Evolutionary conservation across 2,113 vertebrate genomes (phyloP).

Genomic region (Colossoma macropomum): DNA sequence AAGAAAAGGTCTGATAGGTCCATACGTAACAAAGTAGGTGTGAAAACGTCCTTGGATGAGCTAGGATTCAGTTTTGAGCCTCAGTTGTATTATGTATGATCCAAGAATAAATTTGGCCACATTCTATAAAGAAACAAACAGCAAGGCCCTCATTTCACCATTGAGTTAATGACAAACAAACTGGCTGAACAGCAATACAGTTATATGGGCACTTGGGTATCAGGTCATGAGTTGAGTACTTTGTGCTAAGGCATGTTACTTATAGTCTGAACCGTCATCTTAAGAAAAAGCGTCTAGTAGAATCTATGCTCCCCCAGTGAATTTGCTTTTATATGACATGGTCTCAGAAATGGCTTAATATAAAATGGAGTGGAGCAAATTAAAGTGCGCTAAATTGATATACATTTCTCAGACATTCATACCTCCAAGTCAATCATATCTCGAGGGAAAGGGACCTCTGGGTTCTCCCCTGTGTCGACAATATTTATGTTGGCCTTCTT

Average conservation of each 20-base stretch:
- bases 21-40: too few species aligned
- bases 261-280: neutral
- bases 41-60: too few species aligned
- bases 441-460: slow-evolving; percentile 94
- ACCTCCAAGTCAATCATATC: slow-evolving; percentile 99
- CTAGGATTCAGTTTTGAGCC: too few species aligned
- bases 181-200: neutral
- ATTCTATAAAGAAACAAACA: too few species aligned
- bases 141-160: neutral
- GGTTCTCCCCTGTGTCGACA: slow-evolving; percentile 95
- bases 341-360: neutral
- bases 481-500: slow-evolving; percentile 92
- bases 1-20: too few species aligned
- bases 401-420: slow-evolving; percentile 27
- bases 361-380: neutral
- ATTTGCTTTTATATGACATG: neutral
- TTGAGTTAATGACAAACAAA: too few species aligned
- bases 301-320: too few species aligned
- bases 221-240: neutral
- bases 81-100: too few species aligned
- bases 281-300: too few species aligned
- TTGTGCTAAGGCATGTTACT: neutral
- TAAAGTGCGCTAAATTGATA: neutral
- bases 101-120: too few species aligned
- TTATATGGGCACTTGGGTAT: neutral